phyloP scores from a whole-genome alignment of 1,140 invertebrate species.

The Aporrectodea caliginosa region DNA sequence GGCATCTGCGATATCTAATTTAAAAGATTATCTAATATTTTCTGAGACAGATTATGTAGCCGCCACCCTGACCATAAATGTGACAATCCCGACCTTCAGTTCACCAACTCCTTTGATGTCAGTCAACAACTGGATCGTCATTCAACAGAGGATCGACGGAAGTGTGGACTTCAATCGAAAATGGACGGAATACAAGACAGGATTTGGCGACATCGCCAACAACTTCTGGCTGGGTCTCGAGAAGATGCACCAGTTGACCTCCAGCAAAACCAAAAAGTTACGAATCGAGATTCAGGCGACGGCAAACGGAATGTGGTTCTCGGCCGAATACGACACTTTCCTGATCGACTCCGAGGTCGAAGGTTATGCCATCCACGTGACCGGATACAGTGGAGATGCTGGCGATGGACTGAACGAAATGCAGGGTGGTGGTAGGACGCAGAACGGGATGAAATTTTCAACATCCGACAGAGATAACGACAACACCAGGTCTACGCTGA shows the following conservation, averaged over 20 bases:
- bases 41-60: background rate
- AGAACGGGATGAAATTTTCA: conserved; percentile 7
- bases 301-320: conserved; percentile 4
- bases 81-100: background rate
- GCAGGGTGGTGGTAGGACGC: no score
- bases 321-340: background rate
- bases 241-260: conserved; percentile 13
- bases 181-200: conserved; percentile 45
- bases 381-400: background rate
- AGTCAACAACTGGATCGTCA: conserved; percentile 64
- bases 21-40: no score
- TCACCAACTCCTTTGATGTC: background rate
- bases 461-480: conserved; percentile 8
- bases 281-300: conserved; percentile 10
- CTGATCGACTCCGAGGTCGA: background rate
- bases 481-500: background rate
- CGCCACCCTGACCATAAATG: background rate
- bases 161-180: conserved; percentile 1
- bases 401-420: background rate
- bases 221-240: conserved; percentile 24
- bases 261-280: background rate
- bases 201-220: conserved; percentile 8
- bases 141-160: conserved; percentile 62
- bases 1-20: no score
- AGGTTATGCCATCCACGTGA: background rate